A percentile compares a stretch with the other conserved stretches of the same genome.
Conservation (phyloP, 2,797 vertebrate species). For the Cuculus canorus region DNA sequence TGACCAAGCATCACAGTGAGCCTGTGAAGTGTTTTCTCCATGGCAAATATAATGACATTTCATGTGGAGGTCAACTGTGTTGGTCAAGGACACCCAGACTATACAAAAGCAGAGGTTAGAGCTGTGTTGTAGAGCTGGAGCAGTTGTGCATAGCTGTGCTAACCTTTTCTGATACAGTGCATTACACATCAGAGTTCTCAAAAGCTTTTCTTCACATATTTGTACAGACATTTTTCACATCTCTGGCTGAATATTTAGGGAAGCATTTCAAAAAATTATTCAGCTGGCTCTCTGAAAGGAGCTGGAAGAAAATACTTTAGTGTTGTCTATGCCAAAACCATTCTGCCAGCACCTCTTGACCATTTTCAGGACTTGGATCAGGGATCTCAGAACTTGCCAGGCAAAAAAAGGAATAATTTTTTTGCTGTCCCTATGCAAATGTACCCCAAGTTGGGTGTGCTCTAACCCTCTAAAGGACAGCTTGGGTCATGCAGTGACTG, state of each 20-base stretch:
- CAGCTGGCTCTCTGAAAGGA: not conserved
- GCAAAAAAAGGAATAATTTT: not conserved
- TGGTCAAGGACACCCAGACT: not conserved
- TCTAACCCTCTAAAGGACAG: not conserved
- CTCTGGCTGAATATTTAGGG: not conserved
- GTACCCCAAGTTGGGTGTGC: not conserved
- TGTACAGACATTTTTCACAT: not conserved
- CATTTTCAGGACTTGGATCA: not conserved
- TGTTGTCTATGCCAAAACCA: not conserved
- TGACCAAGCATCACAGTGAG: not conserved
- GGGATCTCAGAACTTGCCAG: not conserved
- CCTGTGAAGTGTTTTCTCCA: not conserved
- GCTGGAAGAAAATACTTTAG: not conserved
- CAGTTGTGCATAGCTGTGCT: not conserved
- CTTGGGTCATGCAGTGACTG: fast-evolving
- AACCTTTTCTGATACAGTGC: not conserved
- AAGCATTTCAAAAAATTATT: conserved; percentile 12
- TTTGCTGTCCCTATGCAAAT: not conserved
- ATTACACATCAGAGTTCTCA: not conserved
- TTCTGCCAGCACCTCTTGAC: not conserved
- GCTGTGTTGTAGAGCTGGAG: not conserved
- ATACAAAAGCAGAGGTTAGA: not conserved
- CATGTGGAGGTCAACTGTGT: not conserved
- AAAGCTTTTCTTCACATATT: not conserved
- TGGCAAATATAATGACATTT: not conserved